A percentile compares a stretch with the other conserved stretches of the same genome.
phyloP scores from a whole-genome alignment of 2,888 invertebrate genomes.

The Callimorpha dominula region DNA sequence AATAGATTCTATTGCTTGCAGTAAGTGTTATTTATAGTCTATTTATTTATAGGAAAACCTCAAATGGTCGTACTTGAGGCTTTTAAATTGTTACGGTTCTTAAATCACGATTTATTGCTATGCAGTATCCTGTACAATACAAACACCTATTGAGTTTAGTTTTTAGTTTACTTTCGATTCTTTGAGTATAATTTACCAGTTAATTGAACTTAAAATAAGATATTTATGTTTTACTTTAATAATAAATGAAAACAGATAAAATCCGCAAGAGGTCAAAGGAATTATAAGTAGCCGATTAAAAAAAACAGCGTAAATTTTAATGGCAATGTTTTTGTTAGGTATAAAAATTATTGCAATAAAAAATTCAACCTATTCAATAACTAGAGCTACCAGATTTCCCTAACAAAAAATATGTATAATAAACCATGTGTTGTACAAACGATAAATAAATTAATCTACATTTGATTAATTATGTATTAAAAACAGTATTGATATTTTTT shows the following conservation, averaged over 20 bases:
- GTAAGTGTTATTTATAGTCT: slow-evolving; percentile 18
- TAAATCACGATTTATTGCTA: slow-evolving; percentile 3
- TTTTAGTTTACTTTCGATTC: neutral
- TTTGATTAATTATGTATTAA: too few relatives aligned
- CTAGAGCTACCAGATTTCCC: too few relatives aligned
- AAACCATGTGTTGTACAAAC: too few relatives aligned
- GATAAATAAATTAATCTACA: too few relatives aligned
- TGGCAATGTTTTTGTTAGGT: neutral
- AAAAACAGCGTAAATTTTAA: neutral
- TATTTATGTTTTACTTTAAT: too few relatives aligned
- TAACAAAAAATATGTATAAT: too few relatives aligned
- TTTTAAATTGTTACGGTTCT: neutral
- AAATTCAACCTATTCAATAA: too few relatives aligned
- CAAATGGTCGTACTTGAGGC: slow-evolving; percentile 7
- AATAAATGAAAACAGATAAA: too few relatives aligned
- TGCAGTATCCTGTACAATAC: slow-evolving; percentile 1
- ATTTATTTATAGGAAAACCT: neutral
- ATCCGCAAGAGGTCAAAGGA: too few relatives aligned
- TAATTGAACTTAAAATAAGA: neutral
- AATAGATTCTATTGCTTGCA: slow-evolving; percentile 18
- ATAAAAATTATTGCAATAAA: too few relatives aligned
- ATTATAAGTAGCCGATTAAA: neutral
- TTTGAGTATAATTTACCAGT: neutral
- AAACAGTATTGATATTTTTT: too few relatives aligned
- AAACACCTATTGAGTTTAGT: neutral